Percentiles rank a stretch among this genome's conserved stretches.
Conservation (phyloP, 2,113 vertebrate species). For the Gnathonemus longibarbis region DNA sequence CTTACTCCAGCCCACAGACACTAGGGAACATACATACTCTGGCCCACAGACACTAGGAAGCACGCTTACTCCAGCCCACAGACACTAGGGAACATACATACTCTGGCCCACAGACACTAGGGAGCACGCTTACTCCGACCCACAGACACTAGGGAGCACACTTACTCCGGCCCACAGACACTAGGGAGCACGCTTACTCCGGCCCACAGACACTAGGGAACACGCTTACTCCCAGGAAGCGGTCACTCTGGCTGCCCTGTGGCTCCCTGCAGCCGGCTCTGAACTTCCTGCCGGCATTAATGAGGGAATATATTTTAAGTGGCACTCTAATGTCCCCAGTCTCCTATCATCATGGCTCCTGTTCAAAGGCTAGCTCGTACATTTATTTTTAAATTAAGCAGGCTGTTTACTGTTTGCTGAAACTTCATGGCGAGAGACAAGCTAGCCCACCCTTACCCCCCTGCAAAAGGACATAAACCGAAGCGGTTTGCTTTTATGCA, state of each 20-base stretch:
- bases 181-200: conserved; percentile 63
- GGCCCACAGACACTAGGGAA: conserved; percentile 56
- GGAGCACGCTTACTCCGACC: accelerated
- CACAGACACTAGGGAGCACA: too few relatives aligned
- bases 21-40: too few relatives aligned
- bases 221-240: conserved; percentile 61
- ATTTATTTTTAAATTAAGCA: conserved; percentile 28
- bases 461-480: background rate
- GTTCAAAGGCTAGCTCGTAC: conserved; percentile 32
- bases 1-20: too few relatives aligned
- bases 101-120: too few relatives aligned
- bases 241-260: background rate
- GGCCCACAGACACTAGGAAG: background rate
- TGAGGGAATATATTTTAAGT: conserved; percentile 55
- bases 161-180: background rate
- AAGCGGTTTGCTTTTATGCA: background rate
- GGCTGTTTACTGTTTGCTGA: conserved; percentile 9
- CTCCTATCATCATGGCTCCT: conserved; percentile 42
- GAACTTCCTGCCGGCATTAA: conserved; percentile 52
- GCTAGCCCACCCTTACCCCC: background rate
- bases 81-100: conserved; percentile 26
- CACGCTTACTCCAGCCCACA: background rate
- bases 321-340: conserved; percentile 52
- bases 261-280: conserved; percentile 41
- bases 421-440: background rate